A percentile compares a stretch with the other conserved stretches of the same genome.
Conservation (phyloP, 2,888 invertebrate genomes). For the Melanophora roralis region DNA sequence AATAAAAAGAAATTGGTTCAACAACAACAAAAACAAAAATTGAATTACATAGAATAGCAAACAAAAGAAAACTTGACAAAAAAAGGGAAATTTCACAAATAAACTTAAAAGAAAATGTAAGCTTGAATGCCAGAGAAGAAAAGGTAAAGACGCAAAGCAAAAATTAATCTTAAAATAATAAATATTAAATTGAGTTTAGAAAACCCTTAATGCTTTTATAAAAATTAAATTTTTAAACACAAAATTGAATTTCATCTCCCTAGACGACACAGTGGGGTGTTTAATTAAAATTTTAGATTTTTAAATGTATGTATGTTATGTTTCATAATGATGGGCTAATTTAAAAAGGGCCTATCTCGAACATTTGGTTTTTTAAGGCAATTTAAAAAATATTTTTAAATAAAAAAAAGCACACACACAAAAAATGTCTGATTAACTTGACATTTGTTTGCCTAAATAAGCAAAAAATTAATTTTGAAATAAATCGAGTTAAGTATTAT, state of each 20-base stretch:
- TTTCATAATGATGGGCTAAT: too few relatives aligned
- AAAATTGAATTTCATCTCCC: background rate
- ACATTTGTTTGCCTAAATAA: too few relatives aligned
- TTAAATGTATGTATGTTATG: too few relatives aligned
- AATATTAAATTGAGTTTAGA: background rate
- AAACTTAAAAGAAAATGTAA: background rate
- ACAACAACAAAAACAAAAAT: background rate
- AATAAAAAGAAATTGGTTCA: background rate
- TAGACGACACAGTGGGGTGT: background rate
- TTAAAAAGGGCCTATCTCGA: too few relatives aligned
- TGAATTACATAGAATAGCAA: background rate
- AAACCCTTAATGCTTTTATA: background rate
- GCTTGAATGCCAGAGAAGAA: background rate
- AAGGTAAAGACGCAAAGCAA: background rate
- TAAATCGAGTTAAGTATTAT: too few relatives aligned
- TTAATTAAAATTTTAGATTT: too few relatives aligned
- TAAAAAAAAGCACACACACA: too few relatives aligned
- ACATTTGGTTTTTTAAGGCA: too few relatives aligned
- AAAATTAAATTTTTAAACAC: background rate
- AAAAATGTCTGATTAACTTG: too few relatives aligned
- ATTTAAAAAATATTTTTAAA: too few relatives aligned
- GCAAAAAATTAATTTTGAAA: too few relatives aligned
- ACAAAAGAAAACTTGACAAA: background rate
- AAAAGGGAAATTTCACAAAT: too few relatives aligned
- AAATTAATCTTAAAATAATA: conserved; percentile 1